A percentile compares a stretch with the other conserved stretches of the same genome.
These are phyloP conservation scores for Tortricodes alternella DNA, from an alignment of 2,888 invertebrate species.

Conservation along the genomic window DNA sequence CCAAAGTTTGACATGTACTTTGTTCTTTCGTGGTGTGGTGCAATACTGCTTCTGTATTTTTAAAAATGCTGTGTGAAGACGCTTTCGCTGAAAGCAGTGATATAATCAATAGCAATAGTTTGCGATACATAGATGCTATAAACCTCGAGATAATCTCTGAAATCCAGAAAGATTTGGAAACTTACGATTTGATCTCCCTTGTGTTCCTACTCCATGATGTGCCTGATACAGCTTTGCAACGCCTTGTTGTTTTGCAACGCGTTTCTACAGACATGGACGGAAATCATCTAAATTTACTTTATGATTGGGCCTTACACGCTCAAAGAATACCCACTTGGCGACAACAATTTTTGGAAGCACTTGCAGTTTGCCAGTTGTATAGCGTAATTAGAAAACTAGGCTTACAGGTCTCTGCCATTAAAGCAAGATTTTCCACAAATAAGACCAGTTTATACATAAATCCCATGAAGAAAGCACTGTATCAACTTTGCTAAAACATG, in stretches of 20 bases:
- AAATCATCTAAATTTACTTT: slow-evolving; percentile 57
- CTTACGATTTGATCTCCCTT: slow-evolving; percentile 65
- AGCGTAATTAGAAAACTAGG: slow-evolving; percentile 65
- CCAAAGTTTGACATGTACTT: too few species aligned
- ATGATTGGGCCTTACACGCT: slow-evolving; percentile 64
- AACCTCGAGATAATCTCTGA: slow-evolving; percentile 56
- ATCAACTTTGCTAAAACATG: slow-evolving; percentile 67
- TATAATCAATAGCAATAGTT: slow-evolving; percentile 29
- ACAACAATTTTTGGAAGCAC: slow-evolving; percentile 70
- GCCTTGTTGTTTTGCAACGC: slow-evolving; percentile 61
- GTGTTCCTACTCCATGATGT: slow-evolving; percentile 71
- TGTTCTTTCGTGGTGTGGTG: too few species aligned
- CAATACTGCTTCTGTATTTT: too few species aligned
- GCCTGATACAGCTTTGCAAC: slow-evolving; percentile 68
- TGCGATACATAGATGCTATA: slow-evolving; percentile 39
- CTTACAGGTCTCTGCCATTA: slow-evolving; percentile 52
- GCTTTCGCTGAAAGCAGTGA: slow-evolving; percentile 43
- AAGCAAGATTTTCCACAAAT: slow-evolving; percentile 55
- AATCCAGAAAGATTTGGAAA: slow-evolving; percentile 66
- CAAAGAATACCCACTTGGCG: slow-evolving; percentile 61
- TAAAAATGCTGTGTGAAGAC: too few species aligned
- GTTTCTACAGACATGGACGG: slow-evolving; percentile 53
- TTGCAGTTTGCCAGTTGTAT: slow-evolving; percentile 63
- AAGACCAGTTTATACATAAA: slow-evolving; percentile 54
- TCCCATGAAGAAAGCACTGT: slow-evolving; percentile 65